Percentiles rank a stretch among this genome's conserved stretches.
Conservation (phyloP, 1,140 invertebrate genomes). For the Anastatus disparis region DNA sequence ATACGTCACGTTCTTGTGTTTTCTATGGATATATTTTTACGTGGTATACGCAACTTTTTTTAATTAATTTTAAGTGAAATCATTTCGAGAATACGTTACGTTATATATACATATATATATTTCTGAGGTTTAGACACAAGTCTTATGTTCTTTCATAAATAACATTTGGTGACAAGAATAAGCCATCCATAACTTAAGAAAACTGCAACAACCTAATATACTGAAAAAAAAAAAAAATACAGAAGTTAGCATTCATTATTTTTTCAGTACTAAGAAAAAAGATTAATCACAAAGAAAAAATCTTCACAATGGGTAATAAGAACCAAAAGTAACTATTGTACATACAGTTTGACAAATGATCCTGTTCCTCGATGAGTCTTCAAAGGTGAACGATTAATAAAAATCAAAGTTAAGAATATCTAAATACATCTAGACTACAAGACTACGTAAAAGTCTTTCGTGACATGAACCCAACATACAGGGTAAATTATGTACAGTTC, state of each 20-base stretch:
- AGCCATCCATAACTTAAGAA: constrained; percentile 35
- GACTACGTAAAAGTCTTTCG: constrained; percentile 39
- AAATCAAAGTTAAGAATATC: constrained; percentile 2
- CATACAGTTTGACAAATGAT: constrained; percentile 17
- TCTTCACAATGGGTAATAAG: constrained; percentile 18
- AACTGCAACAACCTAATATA: constrained; percentile 8
- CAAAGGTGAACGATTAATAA: not conserved
- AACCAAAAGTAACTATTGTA: constrained; percentile 21
- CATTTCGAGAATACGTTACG: constrained; percentile 9
- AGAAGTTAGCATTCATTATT: constrained; percentile 13
- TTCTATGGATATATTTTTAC: constrained; percentile 48
- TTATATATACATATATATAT: too few species aligned
- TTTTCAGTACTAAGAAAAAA: constrained; percentile 32
- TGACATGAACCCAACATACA: constrained; percentile 42
- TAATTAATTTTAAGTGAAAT: constrained; percentile 34
- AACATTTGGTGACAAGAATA: constrained; percentile 11
- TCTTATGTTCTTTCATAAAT: constrained; percentile 28
- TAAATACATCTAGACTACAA: constrained; percentile 32
- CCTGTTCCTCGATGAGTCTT: constrained; percentile 26
- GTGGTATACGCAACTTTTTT: constrained; percentile 30
- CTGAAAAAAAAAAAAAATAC: too few species aligned
- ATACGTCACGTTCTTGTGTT: constrained; percentile 44
- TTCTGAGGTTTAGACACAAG: constrained; percentile 23
- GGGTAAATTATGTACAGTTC: constrained; percentile 47
- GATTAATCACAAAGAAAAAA: constrained; percentile 18